Percentiles rank a stretch among this genome's conserved stretches.
phyloP scores from a whole-genome alignment of 1,140 invertebrate genomes.

The Hycleus cichorii region DNA sequence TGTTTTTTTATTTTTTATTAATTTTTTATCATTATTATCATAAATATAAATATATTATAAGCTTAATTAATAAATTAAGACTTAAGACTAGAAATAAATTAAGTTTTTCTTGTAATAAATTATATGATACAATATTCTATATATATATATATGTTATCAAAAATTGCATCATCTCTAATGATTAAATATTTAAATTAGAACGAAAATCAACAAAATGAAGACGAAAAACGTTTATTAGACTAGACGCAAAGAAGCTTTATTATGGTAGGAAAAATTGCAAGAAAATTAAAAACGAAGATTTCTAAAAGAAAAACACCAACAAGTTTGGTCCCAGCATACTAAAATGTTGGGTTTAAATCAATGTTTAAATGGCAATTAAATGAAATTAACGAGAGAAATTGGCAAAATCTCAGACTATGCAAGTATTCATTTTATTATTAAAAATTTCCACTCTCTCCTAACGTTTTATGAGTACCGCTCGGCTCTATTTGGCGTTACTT shows the following conservation, averaged over 20 bases:
- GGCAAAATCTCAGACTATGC: conserved; percentile 22
- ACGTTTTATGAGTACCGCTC: conserved; percentile 15
- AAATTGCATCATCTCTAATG: conserved; percentile 6
- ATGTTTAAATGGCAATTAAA: background rate
- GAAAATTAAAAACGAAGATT: too few relatives aligned
- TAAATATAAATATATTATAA: background rate
- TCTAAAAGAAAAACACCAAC: conserved; percentile 15
- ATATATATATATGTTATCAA: conserved; percentile 5
- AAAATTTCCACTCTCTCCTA: conserved; percentile 3
- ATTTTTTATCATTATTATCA: too few relatives aligned
- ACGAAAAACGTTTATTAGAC: background rate
- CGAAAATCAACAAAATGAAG: background rate
- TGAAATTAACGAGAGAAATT: conserved; percentile 11
- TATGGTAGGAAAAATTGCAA: too few relatives aligned
- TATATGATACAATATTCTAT: conserved; percentile 7
- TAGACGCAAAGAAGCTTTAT: background rate
- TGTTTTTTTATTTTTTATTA: too few relatives aligned
- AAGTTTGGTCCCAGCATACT: conserved; percentile 29
- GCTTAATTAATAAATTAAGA: conserved; percentile 7
- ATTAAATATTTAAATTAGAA: background rate
- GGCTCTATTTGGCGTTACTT: background rate
- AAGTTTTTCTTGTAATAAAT: conserved; percentile 5
- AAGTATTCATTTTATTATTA: conserved; percentile 7
- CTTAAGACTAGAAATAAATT: conserved; percentile 15
- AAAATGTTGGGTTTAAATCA: conserved; percentile 23